Evolutionary conservation across 2,797 vertebrate genomes (phyloP).

Genomic region (Eospalax fontanierii): DNA sequence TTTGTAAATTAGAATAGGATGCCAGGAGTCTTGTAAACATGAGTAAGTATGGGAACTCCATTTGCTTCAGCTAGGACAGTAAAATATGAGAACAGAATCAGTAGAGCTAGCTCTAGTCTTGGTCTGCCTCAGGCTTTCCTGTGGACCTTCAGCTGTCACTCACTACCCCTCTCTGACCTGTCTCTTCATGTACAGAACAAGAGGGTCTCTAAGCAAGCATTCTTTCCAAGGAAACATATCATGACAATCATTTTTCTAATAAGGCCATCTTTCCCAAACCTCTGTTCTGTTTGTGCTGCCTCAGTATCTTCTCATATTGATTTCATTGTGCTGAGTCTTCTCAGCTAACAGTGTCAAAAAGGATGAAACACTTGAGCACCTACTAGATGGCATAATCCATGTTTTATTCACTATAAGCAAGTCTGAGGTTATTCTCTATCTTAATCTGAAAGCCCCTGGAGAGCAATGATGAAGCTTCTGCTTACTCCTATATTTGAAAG

Average conservation of each 20-base stretch:
- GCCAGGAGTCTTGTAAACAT: not conserved
- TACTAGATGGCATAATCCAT: not conserved
- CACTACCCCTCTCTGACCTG: not conserved
- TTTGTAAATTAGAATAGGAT: not conserved
- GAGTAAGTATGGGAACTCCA: constrained; percentile 21
- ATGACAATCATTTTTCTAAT: not conserved
- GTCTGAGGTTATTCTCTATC: not conserved
- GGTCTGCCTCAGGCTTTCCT: constrained; percentile 4
- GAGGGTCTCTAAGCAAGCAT: not conserved
- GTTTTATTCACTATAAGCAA: constrained; percentile 19
- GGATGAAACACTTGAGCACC: not conserved
- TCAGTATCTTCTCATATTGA: not conserved
- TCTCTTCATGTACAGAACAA: constrained; percentile 29
- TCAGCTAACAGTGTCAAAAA: constrained; percentile 5
- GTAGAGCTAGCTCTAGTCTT: not conserved
- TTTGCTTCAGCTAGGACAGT: not conserved
- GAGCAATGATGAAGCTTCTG: constrained; percentile 20
- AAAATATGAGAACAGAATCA: constrained; percentile 54
- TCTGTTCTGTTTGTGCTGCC: not conserved
- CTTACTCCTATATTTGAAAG: constrained; percentile 52
- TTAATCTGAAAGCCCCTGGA: constrained; percentile 25
- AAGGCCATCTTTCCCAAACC: not conserved
- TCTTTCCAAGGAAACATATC: not conserved
- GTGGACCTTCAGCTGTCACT: constrained; percentile 32
- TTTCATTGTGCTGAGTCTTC: constrained; percentile 7